These are phyloP conservation scores for Girardinichthys multiradiatus DNA, from an alignment of 2,113 vertebrate species.

Conservation along the genomic window DNA sequence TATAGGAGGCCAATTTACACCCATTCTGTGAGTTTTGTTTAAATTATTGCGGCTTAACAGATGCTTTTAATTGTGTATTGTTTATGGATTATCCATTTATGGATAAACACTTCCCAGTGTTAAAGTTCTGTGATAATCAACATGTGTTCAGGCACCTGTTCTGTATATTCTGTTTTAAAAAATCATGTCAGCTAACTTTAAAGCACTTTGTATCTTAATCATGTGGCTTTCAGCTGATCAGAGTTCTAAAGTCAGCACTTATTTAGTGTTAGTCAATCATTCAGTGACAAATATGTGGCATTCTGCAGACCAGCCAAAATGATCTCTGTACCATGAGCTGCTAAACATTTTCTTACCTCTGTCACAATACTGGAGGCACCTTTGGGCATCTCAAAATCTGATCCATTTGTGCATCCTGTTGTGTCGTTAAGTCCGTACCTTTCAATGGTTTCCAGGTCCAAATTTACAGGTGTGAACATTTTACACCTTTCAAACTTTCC, in stretches of 20 bases:
- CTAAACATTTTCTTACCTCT: slow-evolving; percentile 64
- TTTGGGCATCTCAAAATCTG: slow-evolving; percentile 73
- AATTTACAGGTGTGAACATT: slow-evolving; percentile 83
- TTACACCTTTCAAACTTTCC: slow-evolving; percentile 82
- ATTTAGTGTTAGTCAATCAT: neutral
- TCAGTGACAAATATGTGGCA: neutral
- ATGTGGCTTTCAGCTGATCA: neutral
- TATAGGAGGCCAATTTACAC: too few species aligned
- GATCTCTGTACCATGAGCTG: neutral
- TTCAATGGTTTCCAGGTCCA: slow-evolving; percentile 78
- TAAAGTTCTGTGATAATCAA: neutral
- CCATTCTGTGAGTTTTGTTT: too few species aligned
- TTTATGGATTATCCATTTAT: neutral
- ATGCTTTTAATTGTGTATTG: neutral
- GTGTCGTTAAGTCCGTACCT: slow-evolving; percentile 81
- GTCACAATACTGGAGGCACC: slow-evolving; percentile 73
- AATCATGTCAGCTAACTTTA: neutral
- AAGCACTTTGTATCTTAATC: neutral
- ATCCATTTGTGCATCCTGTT: slow-evolving; percentile 76
- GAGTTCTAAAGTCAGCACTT: neutral
- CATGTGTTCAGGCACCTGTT: neutral
- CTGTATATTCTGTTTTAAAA: neutral
- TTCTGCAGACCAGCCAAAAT: neutral
- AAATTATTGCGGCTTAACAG: too few species aligned
- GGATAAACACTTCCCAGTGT: neutral